A percentile compares a stretch with the other conserved stretches of the same genome.
phyloP scores from a whole-genome alignment of 2,113 vertebrate genomes.

The Rhinogobius similis region DNA sequence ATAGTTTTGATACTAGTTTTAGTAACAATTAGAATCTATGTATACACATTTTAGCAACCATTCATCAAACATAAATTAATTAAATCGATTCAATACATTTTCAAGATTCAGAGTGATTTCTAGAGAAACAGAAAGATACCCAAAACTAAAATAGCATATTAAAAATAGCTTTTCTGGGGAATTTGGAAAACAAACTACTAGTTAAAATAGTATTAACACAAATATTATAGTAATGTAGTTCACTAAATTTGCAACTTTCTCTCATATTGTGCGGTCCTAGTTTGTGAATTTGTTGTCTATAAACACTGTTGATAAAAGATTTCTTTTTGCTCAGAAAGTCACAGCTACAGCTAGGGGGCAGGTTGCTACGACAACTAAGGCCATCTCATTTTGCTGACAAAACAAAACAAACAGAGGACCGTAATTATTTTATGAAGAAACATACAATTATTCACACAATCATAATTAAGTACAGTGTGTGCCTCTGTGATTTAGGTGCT shows the following conservation, averaged over 20 bases:
- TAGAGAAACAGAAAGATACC: too few species aligned
- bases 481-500: not conserved
- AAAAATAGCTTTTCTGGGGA: too few species aligned
- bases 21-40: too few species aligned
- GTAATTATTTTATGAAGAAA: slow-evolving; percentile 2
- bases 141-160: too few species aligned
- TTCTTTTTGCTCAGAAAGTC: not conserved
- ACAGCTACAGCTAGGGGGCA: not conserved
- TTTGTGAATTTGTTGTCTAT: not conserved
- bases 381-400: slow-evolving; percentile 16
- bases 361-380: slow-evolving; percentile 39
- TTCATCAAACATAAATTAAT: too few species aligned
- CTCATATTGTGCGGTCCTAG: not conserved
- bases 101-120: too few species aligned
- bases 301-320: not conserved
- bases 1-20: too few species aligned
- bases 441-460: not conserved
- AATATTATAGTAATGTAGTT: too few species aligned
- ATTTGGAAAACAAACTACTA: too few species aligned
- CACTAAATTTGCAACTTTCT: not conserved
- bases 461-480: not conserved
- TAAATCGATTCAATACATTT: too few species aligned
- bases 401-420: not conserved
- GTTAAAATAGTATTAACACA: too few species aligned
- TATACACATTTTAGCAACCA: too few species aligned